Evolutionary conservation across 2,888 invertebrate species (phyloP), one percentile per base, ranked within the genome.

Genomic region (Prenolepis imparis): DNA sequence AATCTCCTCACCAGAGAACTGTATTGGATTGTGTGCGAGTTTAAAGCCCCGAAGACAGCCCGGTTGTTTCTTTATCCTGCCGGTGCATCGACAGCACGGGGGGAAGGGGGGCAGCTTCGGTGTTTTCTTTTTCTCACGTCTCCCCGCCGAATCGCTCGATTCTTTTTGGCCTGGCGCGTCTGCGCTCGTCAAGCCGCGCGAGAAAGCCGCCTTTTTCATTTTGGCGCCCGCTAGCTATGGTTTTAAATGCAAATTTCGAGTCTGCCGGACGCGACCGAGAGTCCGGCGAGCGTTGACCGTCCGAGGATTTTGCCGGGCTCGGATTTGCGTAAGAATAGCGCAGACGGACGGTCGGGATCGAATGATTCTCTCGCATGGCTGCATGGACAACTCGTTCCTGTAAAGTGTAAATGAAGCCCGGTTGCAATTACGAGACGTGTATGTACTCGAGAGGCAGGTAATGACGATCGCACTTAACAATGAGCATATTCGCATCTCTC

Each of bases 191-290:
- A 89, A 90, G 85, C 85, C 82, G 83, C 82, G 55, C 81, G 81
- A 63, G 64, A n/a, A 24, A 24, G 70, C 44, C 36, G 36, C 36
- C 64, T 83, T 74, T 86, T 84, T 86, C 83, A 80, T 84, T 88
- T 84, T 68, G 39, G 21, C 68, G 86, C 84, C 85, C 74, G 84
- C 84, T n/a, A 86, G 90, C 85, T 81, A 67, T 83, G 85, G 86
- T 67, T 90, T 90, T 87, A 89, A 90, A 90, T 90, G 90, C 90
- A 90, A 90, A 90, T 90, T 89, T 90, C 85, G 84, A 81, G 68
- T 72, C 80, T 59, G 82, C 57, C 86, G 83, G 67, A 82, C 83
- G 84, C 73, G 74, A 61, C 18, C 82, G 81, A 81, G n/a, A n/a
- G n/a, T n/a, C n/a, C 61, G 78, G 55, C 77, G 68, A 68, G 72